These are phyloP conservation scores for Solea senegalensis DNA, from an alignment of 2,113 vertebrate species.

Conservation along the genomic window DNA sequence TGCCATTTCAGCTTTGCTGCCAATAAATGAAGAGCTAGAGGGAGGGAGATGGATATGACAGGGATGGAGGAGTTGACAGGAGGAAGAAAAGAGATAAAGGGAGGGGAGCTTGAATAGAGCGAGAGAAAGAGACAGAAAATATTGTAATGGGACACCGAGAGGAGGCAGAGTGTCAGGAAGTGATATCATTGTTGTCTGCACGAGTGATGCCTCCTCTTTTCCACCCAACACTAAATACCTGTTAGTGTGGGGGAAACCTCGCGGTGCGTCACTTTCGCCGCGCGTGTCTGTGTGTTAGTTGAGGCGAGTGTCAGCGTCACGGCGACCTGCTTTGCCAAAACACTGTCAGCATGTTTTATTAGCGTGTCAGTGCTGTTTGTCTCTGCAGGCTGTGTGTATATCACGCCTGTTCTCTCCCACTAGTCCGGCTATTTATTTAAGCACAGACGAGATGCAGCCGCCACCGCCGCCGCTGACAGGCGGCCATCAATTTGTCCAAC, in stretches of 20 bases:
- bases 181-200: slow-evolving; percentile 75
- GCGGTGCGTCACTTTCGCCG: slow-evolving; percentile 3
- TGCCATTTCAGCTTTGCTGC: slow-evolving; percentile 41
- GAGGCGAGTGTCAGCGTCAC: slow-evolving; percentile 51
- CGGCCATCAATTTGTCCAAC: slow-evolving; percentile 50
- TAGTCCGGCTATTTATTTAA: slow-evolving; percentile 68
- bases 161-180: slow-evolving; percentile 72
- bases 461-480: slow-evolving; percentile 45
- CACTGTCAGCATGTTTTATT: slow-evolving; percentile 77
- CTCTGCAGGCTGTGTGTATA: slow-evolving; percentile 64
- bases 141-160: slow-evolving; percentile 71
- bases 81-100: slow-evolving; percentile 37
- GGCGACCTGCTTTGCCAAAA: slow-evolving; percentile 72
- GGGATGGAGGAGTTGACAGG: slow-evolving; percentile 54
- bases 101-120: slow-evolving; percentile 27
- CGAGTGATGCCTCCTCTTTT: slow-evolving; percentile 63
- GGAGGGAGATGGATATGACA: slow-evolving; percentile 39
- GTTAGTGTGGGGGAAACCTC: slow-evolving; percentile 54
- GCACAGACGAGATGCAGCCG: slow-evolving; percentile 49
- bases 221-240: slow-evolving; percentile 67
- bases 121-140: slow-evolving; percentile 49
- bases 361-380: slow-evolving; percentile 71
- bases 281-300: slow-evolving; percentile 14
- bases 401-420: slow-evolving; percentile 44
- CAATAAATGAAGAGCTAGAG: slow-evolving; percentile 40